Evolutionary conservation across 2,888 invertebrate species (phyloP).

Genomic region (Cotesia congregata): DNA sequence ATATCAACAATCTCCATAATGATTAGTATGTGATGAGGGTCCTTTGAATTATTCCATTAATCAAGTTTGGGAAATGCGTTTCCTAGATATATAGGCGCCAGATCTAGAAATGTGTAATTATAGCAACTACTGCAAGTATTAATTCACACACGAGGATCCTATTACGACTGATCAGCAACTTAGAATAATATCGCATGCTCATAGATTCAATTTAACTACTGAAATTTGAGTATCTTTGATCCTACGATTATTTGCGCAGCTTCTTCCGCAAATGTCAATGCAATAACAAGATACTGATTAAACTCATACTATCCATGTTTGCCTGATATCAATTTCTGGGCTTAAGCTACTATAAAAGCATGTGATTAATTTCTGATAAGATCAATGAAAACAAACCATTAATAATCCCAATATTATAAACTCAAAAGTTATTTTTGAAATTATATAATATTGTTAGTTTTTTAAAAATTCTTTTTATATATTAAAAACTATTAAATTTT

Average conservation of each 20-base stretch:
- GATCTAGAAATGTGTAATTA: neutral
- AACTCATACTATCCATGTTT: neutral
- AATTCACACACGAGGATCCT: neutral
- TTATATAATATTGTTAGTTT: too few relatives aligned
- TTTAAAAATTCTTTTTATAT: too few relatives aligned
- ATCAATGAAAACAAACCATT: too few relatives aligned
- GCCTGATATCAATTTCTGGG: too few relatives aligned
- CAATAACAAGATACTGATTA: neutral
- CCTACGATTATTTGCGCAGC: neutral
- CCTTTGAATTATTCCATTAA: neutral
- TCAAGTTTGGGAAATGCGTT: neutral
- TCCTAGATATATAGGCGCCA: neutral
- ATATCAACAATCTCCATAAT: neutral
- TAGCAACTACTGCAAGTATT: neutral
- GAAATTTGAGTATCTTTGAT: neutral
- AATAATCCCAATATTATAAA: too few relatives aligned
- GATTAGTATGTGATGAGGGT: neutral
- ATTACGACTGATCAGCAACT: neutral
- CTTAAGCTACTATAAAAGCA: too few relatives aligned
- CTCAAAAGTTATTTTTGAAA: too few relatives aligned
- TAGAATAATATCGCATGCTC: neutral
- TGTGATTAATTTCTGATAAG: too few relatives aligned
- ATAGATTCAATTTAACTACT: neutral
- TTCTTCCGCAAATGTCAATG: neutral
- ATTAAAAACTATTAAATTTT: too few relatives aligned